Conservation (phyloP, 1,140 invertebrate genomes). For the Drosophila chauvacae region DNA sequence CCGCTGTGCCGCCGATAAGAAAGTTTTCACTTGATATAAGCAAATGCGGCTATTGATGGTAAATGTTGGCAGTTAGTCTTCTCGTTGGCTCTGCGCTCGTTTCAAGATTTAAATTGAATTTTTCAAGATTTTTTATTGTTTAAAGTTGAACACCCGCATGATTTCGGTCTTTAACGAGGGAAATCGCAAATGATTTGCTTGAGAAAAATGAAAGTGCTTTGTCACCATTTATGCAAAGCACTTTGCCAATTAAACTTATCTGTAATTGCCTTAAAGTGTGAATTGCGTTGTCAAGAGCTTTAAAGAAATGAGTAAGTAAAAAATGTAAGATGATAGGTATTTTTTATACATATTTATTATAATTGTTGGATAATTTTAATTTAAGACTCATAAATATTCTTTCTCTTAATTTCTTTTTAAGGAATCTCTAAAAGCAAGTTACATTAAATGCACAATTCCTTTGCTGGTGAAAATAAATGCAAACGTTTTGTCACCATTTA, state of each 20-base stretch:
- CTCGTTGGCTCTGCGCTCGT: constrained; percentile 7
- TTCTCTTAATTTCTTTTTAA: neutral
- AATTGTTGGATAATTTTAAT: too few relatives aligned
- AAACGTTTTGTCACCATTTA: constrained; percentile 37
- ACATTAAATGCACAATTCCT: neutral
- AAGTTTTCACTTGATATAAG: constrained; percentile 76
- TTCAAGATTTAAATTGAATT: constrained; percentile 35
- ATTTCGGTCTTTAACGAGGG: constrained; percentile 11
- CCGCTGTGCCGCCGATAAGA: constrained; percentile 73
- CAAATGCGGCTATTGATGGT: constrained; percentile 73
- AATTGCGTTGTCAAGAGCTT: neutral
- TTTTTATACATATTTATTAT: neutral
- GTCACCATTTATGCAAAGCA: constrained; percentile 38
- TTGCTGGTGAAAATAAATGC: neutral
- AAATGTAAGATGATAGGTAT: neutral
- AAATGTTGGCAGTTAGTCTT: constrained; percentile 60
- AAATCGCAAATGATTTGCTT: constrained; percentile 19
- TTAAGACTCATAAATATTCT: neutral
- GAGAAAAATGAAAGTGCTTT: constrained; percentile 53
- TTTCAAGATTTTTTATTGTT: constrained; percentile 17
- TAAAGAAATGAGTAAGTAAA: neutral
- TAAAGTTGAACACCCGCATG: constrained; percentile 6
- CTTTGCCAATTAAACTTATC: constrained; percentile 24
- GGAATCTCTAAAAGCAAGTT: neutral
- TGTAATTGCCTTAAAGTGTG: constrained; percentile 33